These are phyloP conservation scores for Mechanitis mazaeus DNA, from an alignment of 2,888 invertebrate genomes.

Conservation along the genomic window DNA sequence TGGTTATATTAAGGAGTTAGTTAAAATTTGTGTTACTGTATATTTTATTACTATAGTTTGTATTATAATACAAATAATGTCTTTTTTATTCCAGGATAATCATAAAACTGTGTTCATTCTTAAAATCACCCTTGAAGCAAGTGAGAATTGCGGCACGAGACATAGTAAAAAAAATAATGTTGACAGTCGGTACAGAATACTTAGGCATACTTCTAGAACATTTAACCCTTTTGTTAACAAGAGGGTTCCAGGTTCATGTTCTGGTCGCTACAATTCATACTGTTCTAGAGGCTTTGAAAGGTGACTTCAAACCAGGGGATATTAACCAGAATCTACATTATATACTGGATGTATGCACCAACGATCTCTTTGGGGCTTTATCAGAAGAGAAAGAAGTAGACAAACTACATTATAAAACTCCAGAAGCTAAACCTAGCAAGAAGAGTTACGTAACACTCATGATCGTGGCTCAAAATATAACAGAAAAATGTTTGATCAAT, in stretches of 20 bases:
- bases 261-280: constrained; percentile 92
- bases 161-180: constrained; percentile 94
- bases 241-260: constrained; percentile 96
- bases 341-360: constrained; percentile 88
- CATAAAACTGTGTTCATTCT: constrained; percentile 91
- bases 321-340: constrained; percentile 86
- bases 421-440: constrained; percentile 87
- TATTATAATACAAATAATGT: background rate
- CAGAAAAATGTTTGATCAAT: constrained; percentile 84
- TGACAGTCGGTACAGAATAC: constrained; percentile 88
- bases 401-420: constrained; percentile 86
- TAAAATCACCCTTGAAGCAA: constrained; percentile 91
- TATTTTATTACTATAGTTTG: too few relatives aligned
- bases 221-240: constrained; percentile 85
- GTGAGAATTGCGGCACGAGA: constrained; percentile 90
- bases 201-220: constrained; percentile 87
- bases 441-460: constrained; percentile 92
- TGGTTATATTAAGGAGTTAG: background rate
- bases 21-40: too few relatives aligned
- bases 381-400: constrained; percentile 95
- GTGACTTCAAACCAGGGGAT: constrained; percentile 83
- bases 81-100: constrained; percentile 79
- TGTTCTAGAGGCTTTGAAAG: constrained; percentile 84
- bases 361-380: constrained; percentile 91
- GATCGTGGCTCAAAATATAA: constrained; percentile 87